phyloP scores from a whole-genome alignment of 2,888 invertebrate genomes.

The Amphipoea lucens region DNA sequence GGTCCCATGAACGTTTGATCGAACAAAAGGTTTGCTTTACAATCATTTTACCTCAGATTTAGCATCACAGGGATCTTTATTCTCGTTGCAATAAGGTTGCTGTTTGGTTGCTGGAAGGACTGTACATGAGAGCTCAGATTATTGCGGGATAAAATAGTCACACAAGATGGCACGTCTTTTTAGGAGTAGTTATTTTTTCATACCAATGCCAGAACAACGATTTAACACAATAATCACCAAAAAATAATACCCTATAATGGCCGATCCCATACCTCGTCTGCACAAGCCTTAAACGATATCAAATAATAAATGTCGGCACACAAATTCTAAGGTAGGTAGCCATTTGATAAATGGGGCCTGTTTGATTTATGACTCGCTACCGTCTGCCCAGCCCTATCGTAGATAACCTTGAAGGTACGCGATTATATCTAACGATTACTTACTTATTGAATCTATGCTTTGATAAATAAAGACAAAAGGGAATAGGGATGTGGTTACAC shows the following conservation, averaged over 20 bases:
- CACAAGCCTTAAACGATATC: constrained; percentile 23
- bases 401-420: constrained; percentile 42
- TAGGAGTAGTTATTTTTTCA: background rate
- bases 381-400: constrained; percentile 32
- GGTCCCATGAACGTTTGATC: background rate
- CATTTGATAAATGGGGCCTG: constrained; percentile 53
- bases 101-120: background rate
- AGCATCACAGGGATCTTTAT: background rate
- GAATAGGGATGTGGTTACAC: background rate
- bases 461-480: constrained; percentile 43
- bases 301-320: constrained; percentile 45
- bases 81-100: background rate
- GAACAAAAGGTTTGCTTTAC: background rate
- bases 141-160: background rate
- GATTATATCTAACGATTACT: constrained; percentile 28
- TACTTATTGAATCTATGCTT: constrained; percentile 35
- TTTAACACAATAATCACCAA: background rate
- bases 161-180: background rate
- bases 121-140: background rate
- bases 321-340: constrained; percentile 35
- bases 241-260: background rate
- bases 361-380: constrained; percentile 56
- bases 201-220: background rate
- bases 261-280: background rate
- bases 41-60: background rate